phyloP scores from a whole-genome alignment of 1,140 invertebrate species.

The Eueides isabella region DNA sequence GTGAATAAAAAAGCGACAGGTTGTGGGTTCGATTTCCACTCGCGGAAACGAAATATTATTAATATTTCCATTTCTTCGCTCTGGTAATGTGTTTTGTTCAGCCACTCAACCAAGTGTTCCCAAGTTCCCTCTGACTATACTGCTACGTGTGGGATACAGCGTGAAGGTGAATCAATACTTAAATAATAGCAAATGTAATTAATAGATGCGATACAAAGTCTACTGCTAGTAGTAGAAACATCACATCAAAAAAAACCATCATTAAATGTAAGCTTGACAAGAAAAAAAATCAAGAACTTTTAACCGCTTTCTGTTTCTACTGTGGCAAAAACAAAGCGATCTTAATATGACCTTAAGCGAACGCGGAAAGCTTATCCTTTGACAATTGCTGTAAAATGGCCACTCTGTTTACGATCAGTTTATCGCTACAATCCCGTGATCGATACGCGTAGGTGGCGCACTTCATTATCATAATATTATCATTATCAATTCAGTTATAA shows the following conservation, averaged over 20 bases:
- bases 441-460: conserved; percentile 20
- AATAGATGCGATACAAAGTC: too few species aligned
- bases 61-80: too few species aligned
- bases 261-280: neutral
- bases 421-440: conserved; percentile 24
- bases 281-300: neutral
- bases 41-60: too few species aligned
- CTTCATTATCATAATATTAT: conserved; percentile 25
- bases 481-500: conserved; percentile 32
- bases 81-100: too few species aligned
- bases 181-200: neutral
- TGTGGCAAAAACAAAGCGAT: neutral
- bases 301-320: neutral
- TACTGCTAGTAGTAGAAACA: neutral
- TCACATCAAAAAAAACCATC: neutral
- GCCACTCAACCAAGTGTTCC: too few species aligned
- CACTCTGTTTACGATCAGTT: conserved; percentile 18
- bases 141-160: too few species aligned
- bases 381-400: conserved; percentile 13
- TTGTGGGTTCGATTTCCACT: too few species aligned
- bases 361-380: neutral
- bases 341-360: conserved; percentile 1
- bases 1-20: too few species aligned
- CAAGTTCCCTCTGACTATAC: too few species aligned
- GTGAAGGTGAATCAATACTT: too few species aligned